Conservation (phyloP, 2,797 vertebrate genomes). For the Gymnopithys bicolor region DNA sequence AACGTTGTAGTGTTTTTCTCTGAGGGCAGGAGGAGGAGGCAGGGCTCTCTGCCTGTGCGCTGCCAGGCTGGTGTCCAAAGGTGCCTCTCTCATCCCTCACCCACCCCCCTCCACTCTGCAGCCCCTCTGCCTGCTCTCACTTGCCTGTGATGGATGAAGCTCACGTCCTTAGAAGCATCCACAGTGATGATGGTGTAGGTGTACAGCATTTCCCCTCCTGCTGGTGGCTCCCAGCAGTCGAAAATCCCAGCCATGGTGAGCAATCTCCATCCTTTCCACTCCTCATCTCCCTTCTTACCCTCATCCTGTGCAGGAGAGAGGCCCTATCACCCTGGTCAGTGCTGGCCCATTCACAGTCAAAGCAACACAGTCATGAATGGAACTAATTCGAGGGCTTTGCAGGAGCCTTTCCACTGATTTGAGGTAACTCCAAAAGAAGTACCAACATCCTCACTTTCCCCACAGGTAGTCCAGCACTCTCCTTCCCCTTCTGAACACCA, state of each 20-base stretch:
- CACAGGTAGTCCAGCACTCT: not conserved
- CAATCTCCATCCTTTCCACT: slow-evolving; percentile 86
- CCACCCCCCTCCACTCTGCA: not conserved
- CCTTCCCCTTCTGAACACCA: not conserved
- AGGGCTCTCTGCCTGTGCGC: accelerated
- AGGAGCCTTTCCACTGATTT: not conserved
- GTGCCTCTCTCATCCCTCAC: not conserved
- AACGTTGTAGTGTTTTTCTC: not conserved
- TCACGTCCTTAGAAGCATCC: slow-evolving; percentile 83
- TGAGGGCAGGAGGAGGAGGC: not conserved
- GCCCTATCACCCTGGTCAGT: not conserved
- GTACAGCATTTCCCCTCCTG: slow-evolving; percentile 87
- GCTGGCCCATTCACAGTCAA: not conserved
- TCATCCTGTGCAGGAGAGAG: slow-evolving; percentile 55
- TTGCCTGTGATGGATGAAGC: slow-evolving; percentile 90
- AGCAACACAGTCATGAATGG: not conserved
- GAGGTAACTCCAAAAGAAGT: not conserved
- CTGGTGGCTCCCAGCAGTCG: slow-evolving; percentile 91
- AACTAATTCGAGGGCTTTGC: not conserved
- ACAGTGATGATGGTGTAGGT: slow-evolving; percentile 93
- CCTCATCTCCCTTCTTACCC: not conserved
- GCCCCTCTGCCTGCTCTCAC: not conserved
- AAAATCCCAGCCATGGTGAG: slow-evolving; percentile 97
- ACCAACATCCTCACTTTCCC: not conserved
- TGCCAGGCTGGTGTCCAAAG: not conserved